Evolutionary conservation across 1,140 invertebrate genomes (phyloP).

Genomic region (Nasonia longicornis): DNA sequence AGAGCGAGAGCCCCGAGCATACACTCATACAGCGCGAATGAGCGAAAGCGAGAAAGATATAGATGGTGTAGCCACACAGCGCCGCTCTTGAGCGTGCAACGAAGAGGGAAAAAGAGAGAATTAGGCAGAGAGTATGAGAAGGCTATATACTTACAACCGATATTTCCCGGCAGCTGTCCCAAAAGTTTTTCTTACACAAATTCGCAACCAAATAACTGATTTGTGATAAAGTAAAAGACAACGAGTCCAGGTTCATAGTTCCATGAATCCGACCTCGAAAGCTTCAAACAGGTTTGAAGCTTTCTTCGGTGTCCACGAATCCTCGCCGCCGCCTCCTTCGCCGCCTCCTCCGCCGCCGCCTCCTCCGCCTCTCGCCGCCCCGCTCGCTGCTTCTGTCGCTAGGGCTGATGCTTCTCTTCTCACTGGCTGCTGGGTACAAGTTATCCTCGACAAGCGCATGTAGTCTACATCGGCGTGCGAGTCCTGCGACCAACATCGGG

Average conservation of each 20-base stretch:
- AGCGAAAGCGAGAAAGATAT: background rate
- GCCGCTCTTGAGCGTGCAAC: background rate
- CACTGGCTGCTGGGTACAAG: background rate
- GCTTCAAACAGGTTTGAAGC: conserved; percentile 88
- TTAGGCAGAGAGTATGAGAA: conserved; percentile 45
- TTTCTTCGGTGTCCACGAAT: conserved; percentile 73
- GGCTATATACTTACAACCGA: conserved; percentile 72
- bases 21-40: background rate
- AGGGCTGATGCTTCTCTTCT: background rate
- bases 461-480: conserved; percentile 73
- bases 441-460: conserved; percentile 37
- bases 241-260: conserved; percentile 99
- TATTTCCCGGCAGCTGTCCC: conserved; percentile 86
- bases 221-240: conserved; percentile 97
- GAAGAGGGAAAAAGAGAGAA: background rate
- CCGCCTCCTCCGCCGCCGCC: conserved; percentile 25
- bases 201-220: conserved; percentile 96
- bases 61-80: background rate
- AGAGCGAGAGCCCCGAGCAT: background rate
- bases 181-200: conserved; percentile 95
- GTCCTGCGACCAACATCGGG: conserved; percentile 77
- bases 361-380: conserved; percentile 16
- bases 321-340: conserved; percentile 29
- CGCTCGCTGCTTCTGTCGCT: background rate
- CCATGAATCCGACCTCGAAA: conserved; percentile 87